Percentiles rank a stretch among this genome's conserved stretches.
phyloP scores from a whole-genome alignment of 2,888 invertebrate species.

The Agrilus mali region DNA sequence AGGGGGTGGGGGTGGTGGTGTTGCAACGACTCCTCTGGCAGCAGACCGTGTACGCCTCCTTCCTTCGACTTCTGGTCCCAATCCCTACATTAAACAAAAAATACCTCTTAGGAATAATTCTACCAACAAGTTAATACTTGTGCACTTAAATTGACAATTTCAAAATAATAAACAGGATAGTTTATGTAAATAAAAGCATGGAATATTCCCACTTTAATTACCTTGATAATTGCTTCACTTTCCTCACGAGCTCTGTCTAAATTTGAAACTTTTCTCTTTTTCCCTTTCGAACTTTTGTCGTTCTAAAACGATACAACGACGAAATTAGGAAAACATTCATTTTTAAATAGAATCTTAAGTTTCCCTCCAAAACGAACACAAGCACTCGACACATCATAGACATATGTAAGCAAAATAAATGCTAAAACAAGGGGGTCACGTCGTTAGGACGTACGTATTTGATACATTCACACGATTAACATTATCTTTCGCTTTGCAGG shows the following conservation, averaged over 20 bases:
- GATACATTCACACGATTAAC: background rate
- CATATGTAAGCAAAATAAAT: conserved; percentile 12
- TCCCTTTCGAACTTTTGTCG: conserved; percentile 35
- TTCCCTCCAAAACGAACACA: conserved; percentile 33
- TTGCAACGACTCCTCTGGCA: conserved; percentile 40
- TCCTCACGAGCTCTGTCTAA: conserved; percentile 38
- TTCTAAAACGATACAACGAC: conserved; percentile 21
- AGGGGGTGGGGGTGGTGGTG: conserved; percentile 40
- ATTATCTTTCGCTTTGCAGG: conserved; percentile 1
- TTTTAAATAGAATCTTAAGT: conserved; percentile 18
- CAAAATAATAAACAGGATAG: background rate
- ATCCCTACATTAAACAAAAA: conserved; percentile 27
- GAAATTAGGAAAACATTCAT: conserved; percentile 6
- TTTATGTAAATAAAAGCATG: background rate
- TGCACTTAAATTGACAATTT: background rate
- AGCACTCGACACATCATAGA: conserved; percentile 10
- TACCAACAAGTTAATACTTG: background rate
- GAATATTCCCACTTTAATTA: conserved; percentile 14
- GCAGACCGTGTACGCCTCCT: conserved; percentile 44
- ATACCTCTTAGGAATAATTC: too few relatives aligned
- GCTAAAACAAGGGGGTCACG: background rate
- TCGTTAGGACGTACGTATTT: background rate
- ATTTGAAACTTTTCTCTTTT: conserved; percentile 34
- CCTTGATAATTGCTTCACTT: conserved; percentile 40
- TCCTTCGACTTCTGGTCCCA: conserved; percentile 41